Base-by-base conservation (phyloP, 2,888 invertebrate genomes). In the Troilus luridus region DNA sequence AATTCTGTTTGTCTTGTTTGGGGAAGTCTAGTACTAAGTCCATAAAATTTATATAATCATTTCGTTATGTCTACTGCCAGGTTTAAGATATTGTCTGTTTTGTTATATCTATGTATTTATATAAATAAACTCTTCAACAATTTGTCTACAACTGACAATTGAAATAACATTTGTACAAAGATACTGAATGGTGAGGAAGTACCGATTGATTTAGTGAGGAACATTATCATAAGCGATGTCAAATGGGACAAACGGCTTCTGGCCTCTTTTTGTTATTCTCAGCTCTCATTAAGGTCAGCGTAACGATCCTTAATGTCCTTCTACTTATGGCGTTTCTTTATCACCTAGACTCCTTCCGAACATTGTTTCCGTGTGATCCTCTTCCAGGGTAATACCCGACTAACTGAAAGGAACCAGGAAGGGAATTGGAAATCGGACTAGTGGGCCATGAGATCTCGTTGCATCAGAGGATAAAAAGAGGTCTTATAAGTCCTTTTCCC, bases 371-470 rank as follows among this genome's bases (percentile, higher is more conserved):
- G 27, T 72, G 27, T 24, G 72, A 72, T 72, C 8, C 27, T 27
- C 7, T 14, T 72, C 27, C 7, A 14, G 72, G 12, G 17, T 72
- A 72, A 72, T 67, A 27, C 72, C 72, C 24, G 17, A 10, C 27
- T 17, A 72, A 27, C 72, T 41, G 72, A 72, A 72, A 72, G 72
- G 72, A 72, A 72, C 27, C 72, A 72, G 72, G 72, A 72, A 72
- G 72, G 2, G 27, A 72, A 72, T 41, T 72, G 27, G 7, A 72
- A 72, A 27, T 41, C 27, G 72, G 6, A 17, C 27, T 6, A 17
- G 27, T 72, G 8, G 72, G 27, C 27, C 72, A 27, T 72, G 6
- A 72, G 6, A 17, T 17, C 2, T 2, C 14, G 7, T 72, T 72
- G 72, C 27, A 72, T 17, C 72, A 72, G 17, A 17, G 17, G 27